Percentiles rank a stretch among this genome's conserved stretches.
Evolutionary conservation across 2,797 vertebrate species (phyloP).

Genomic region (Eulemur coronatus): DNA sequence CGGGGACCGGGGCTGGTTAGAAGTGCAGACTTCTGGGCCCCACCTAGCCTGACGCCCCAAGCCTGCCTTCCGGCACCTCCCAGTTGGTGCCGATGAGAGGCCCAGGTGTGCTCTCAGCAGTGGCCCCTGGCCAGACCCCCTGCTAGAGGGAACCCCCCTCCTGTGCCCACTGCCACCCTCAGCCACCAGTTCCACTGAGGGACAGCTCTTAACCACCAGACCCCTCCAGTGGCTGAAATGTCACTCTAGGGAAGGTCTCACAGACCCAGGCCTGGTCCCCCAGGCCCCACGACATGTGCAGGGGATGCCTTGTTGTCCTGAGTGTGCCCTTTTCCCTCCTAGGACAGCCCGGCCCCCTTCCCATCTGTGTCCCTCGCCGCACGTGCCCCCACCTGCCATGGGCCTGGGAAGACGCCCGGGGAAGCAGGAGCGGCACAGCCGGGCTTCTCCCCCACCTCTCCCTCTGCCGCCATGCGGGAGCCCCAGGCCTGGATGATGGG

Average conservation of each 20-base stretch:
- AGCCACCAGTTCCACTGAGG: too few species aligned
- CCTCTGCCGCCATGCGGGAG: not conserved
- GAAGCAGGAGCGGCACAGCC: fast-evolving
- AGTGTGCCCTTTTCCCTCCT: not conserved
- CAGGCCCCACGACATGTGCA: fast-evolving
- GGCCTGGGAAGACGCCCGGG: not conserved
- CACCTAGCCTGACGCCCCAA: not conserved
- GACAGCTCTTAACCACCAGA: not conserved
- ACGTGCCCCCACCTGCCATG: not conserved
- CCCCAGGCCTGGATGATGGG: not conserved
- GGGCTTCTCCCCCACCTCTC: not conserved
- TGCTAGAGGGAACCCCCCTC: not conserved
- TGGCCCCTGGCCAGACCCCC: too few species aligned
- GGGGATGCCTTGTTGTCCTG: not conserved
- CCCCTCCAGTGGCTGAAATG: not conserved
- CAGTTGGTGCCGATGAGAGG: not conserved
- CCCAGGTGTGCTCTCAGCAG: not conserved
- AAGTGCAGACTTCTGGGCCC: too few species aligned
- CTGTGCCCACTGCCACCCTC: not conserved
- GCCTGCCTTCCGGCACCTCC: not conserved
- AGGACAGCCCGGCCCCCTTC: not conserved
- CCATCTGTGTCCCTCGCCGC: not conserved
- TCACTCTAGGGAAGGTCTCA: not conserved
- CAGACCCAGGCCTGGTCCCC: not conserved
- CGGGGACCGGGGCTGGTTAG: not conserved